These are phyloP conservation scores for Microctenopoma lineatum DNA, from an alignment of 2,797 vertebrate genomes.

Conservation along the genomic window DNA sequence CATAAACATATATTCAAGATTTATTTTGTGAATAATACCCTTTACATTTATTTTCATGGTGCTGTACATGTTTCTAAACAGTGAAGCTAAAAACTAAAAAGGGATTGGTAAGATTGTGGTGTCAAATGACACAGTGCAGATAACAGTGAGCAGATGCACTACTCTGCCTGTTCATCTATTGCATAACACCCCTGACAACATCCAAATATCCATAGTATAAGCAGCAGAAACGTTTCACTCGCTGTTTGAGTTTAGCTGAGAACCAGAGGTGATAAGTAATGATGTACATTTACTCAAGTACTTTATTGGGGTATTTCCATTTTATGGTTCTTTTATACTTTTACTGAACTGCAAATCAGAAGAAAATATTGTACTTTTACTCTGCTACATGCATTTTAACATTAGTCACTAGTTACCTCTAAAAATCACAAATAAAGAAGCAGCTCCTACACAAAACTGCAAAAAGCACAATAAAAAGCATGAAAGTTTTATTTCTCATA, in stretches of 20 bases:
- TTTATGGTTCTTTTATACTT: no score
- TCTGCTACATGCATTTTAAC: no score
- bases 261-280: no score
- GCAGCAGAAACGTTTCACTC: slow-evolving; percentile 14
- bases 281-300: no score
- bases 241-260: neutral
- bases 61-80: slow-evolving; percentile 3
- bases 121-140: slow-evolving; percentile 32
- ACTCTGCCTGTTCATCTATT: slow-evolving; percentile 18
- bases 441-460: neutral
- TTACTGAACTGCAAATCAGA: no score
- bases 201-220: slow-evolving; percentile 34
- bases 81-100: slow-evolving; percentile 14
- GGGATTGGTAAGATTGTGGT: slow-evolving; percentile 42
- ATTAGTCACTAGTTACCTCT: no score
- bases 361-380: no score
- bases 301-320: no score
- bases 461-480: neutral
- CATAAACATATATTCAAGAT: neutral
- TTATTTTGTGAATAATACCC: neutral
- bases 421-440: neutral
- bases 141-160: slow-evolving; percentile 64
- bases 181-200: slow-evolving; percentile 23
- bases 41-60: slow-evolving; percentile 11
- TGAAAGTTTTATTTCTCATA: neutral